Evolutionary conservation across 2,888 invertebrate genomes (phyloP).

Genomic region (Hydropsyche betteni): DNA sequence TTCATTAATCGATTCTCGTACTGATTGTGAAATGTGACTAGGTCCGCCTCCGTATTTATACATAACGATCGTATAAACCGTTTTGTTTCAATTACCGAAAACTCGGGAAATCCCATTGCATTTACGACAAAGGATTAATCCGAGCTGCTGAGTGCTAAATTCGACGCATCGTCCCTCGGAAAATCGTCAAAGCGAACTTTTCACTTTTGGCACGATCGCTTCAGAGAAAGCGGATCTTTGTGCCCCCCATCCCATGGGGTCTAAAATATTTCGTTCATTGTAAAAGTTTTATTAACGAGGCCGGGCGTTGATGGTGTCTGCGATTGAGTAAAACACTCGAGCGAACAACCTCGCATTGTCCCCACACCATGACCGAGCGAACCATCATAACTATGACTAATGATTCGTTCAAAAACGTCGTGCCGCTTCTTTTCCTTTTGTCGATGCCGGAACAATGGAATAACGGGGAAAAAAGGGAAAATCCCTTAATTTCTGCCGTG

Average conservation of each 20-base stretch:
- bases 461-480: conserved; percentile 13
- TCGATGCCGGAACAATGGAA: conserved; percentile 36
- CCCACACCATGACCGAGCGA: not conserved
- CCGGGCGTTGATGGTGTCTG: conserved; percentile 9
- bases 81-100: too few relatives aligned
- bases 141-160: too few relatives aligned
- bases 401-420: conserved; percentile 33
- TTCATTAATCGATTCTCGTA: too few relatives aligned
- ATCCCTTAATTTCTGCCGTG: conserved; percentile 34
- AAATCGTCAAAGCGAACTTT: too few relatives aligned
- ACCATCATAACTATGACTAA: conserved; percentile 35
- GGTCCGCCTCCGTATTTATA: too few relatives aligned
- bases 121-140: too few relatives aligned
- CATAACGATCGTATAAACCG: too few relatives aligned
- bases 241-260: too few relatives aligned
- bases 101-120: too few relatives aligned
- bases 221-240: too few relatives aligned
- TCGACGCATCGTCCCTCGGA: too few relatives aligned
- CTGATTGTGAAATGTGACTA: too few relatives aligned
- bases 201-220: not conserved
- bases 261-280: conserved; percentile 18
- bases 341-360: conserved; percentile 30
- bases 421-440: conserved; percentile 26
- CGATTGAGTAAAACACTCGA: conserved; percentile 30
- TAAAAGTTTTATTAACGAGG: conserved; percentile 14